Evolutionary conservation across 2,113 vertebrate genomes (phyloP).

Genomic region (Aramus guarauna): DNA sequence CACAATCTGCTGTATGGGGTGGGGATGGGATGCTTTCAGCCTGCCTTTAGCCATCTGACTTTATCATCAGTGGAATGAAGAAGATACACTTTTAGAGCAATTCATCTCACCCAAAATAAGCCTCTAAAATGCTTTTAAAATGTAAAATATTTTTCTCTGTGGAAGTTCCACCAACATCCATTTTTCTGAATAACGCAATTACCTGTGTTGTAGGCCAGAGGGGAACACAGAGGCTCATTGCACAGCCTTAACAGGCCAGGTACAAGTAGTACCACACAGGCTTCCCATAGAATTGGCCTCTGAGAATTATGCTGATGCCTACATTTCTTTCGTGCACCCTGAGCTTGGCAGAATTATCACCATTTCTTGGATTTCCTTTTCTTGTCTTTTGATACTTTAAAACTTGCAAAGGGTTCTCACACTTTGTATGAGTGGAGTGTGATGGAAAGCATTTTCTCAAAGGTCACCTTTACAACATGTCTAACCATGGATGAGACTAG

Average conservation of each 20-base stretch:
- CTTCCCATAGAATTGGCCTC: not conserved
- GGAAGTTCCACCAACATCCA: not conserved
- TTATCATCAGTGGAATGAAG: not conserved
- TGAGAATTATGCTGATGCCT: not conserved
- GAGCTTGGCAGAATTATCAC: not conserved
- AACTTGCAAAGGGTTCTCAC: not conserved
- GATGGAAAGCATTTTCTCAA: not conserved
- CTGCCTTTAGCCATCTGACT: not conserved
- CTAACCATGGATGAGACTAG: not conserved
- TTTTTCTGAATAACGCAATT: not conserved
- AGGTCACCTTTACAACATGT: not conserved
- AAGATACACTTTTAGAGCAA: not conserved
- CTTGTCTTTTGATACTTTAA: not conserved
- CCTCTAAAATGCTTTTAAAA: not conserved
- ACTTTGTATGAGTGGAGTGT: not conserved
- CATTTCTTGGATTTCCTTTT: not conserved
- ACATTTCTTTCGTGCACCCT: not conserved
- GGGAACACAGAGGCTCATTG: not conserved
- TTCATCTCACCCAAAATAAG: not conserved
- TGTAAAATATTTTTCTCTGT: not conserved
- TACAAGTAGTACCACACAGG: not conserved
- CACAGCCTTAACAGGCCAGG: not conserved
- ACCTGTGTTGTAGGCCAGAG: not conserved
- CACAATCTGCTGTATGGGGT: not conserved
- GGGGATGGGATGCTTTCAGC: not conserved